Percentiles rank a stretch among this genome's conserved stretches.
These are phyloP conservation scores for Ligdia adustata DNA, from an alignment of 2,888 invertebrate genomes.

Conservation along the genomic window DNA sequence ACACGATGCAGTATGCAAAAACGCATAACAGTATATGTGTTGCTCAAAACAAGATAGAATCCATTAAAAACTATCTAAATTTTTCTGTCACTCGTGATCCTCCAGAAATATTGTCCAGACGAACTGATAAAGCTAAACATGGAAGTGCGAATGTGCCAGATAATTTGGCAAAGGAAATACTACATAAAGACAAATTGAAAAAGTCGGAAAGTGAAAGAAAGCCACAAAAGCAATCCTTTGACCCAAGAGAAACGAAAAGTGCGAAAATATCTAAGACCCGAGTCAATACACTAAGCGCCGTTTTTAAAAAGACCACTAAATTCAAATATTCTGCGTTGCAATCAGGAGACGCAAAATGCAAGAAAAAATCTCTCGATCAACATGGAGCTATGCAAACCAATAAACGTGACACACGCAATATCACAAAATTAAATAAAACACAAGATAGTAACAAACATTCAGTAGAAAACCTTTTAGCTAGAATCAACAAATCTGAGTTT, in stretches of 20 bases:
- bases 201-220: constrained; percentile 15
- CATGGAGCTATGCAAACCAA: no score
- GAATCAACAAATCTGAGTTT: no score
- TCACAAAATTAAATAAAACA: no score
- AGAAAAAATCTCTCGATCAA: background rate
- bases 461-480: no score
- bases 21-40: background rate
- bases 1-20: background rate
- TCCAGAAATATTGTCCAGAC: no score
- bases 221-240: background rate
- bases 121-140: no score
- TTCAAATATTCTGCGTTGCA: constrained; percentile 1
- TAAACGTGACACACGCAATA: no score
- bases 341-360: background rate
- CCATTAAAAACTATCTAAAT: no score
- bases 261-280: background rate
- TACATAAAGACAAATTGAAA: constrained; percentile 8
- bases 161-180: background rate
- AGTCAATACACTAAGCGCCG: background rate
- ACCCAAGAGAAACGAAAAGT: constrained; percentile 1
- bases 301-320: background rate
- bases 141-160: background rate
- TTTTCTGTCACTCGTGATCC: no score
- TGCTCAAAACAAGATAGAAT: no score
- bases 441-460: no score